phyloP scores from a whole-genome alignment of 2,797 vertebrate species.

The Brachymystax lenok region DNA sequence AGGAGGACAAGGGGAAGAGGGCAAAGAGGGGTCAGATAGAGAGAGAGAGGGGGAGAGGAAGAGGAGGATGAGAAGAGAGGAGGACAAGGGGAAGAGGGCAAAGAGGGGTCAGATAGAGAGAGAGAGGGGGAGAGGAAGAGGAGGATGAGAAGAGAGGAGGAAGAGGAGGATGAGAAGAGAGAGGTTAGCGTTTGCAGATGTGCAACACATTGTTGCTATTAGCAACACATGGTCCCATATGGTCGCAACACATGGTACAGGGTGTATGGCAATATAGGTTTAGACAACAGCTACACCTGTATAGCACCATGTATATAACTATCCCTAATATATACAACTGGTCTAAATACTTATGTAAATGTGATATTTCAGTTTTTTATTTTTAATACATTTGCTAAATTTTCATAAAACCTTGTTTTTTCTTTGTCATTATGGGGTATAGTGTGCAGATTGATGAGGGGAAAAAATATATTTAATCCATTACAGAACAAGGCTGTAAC shows the following conservation, averaged over 20 bases:
- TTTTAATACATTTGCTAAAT: too few relatives aligned
- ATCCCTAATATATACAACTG: too few relatives aligned
- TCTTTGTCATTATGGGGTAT: too few relatives aligned
- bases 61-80: constrained; percentile 31
- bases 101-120: neutral
- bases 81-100: constrained; percentile 39
- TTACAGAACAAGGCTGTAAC: too few relatives aligned
- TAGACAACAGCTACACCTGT: neutral
- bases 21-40: constrained; percentile 33
- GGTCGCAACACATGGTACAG: neutral
- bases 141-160: constrained; percentile 21
- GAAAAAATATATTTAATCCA: too few relatives aligned
- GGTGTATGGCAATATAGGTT: too few relatives aligned
- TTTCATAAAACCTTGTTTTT: too few relatives aligned
- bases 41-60: neutral
- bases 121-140: constrained; percentile 35
- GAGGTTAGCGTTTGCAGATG: constrained; percentile 32
- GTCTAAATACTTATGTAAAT: too few relatives aligned
- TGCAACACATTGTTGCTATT: constrained; percentile 28
- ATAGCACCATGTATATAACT: too few relatives aligned
- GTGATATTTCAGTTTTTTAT: too few relatives aligned
- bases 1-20: neutral
- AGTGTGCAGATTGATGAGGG: too few relatives aligned
- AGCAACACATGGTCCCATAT: neutral
- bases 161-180: constrained; percentile 31